phyloP scores from a whole-genome alignment of 2,888 invertebrate species.

The Adineta ricciae region DNA sequence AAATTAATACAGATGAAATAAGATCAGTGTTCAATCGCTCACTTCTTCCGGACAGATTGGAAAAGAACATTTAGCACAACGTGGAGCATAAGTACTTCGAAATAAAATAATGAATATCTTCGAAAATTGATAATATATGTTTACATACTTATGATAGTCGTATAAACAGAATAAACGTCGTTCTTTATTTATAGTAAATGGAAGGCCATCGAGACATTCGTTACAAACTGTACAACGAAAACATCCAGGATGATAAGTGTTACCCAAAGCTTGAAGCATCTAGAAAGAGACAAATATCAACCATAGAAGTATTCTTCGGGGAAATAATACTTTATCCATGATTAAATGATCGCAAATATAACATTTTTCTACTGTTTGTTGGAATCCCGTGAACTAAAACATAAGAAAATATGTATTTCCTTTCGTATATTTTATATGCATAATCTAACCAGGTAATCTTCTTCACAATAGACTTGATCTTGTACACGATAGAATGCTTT shows the following conservation, averaged over 20 bases:
- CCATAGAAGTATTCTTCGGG: too few species aligned
- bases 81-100: constrained; percentile 73
- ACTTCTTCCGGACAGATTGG: constrained; percentile 71
- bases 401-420: neutral
- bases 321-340: constrained; percentile 98
- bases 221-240: constrained; percentile 95
- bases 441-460: constrained; percentile 74
- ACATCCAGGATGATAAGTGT: constrained; percentile 95
- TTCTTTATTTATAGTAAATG: constrained; percentile 92
- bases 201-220: constrained; percentile 91
- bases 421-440: constrained; percentile 16
- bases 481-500: constrained; percentile 97
- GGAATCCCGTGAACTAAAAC: constrained; percentile 85
- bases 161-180: constrained; percentile 96
- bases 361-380: constrained; percentile 96
- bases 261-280: constrained; percentile 98
- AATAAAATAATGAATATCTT: neutral
- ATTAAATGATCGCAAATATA: constrained; percentile 94
- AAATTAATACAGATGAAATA: neutral
- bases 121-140: constrained; percentile 33
- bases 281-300: constrained; percentile 36
- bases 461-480: constrained; percentile 96
- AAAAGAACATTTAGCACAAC: constrained; percentile 91
- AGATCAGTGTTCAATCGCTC: too few species aligned
- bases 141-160: constrained; percentile 89